Conservation (phyloP, 2,113 vertebrate genomes). For the Hippocampus zosterae region DNA sequence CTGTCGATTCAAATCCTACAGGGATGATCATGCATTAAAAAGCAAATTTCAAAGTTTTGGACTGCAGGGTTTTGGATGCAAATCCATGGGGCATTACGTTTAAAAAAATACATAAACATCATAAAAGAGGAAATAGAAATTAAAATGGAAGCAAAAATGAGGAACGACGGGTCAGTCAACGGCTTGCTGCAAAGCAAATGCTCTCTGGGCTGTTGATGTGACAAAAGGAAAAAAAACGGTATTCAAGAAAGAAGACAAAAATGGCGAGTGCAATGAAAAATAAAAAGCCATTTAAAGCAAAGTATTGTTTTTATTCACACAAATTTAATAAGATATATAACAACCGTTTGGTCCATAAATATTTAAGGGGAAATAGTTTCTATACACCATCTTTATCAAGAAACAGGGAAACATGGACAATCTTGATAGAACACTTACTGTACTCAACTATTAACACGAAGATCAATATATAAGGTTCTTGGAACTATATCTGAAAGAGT, state of each 20-base stretch:
- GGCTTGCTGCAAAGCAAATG: conserved; percentile 61
- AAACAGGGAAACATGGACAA: conserved; percentile 99
- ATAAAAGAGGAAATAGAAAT: conserved; percentile 72
- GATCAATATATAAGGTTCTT: conserved; percentile 99
- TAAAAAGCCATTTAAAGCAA: conserved; percentile 98
- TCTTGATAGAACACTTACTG: conserved; percentile 99
- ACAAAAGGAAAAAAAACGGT: conserved; percentile 60
- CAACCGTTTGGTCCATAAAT: conserved; percentile 99
- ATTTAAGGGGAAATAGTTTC: conserved; percentile 99
- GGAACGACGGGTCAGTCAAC: conserved; percentile 51
- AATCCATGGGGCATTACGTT: conserved; percentile 96
- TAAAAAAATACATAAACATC: conserved; percentile 73
- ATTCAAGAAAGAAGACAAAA: conserved; percentile 64
- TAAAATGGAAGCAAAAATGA: conserved; percentile 71
- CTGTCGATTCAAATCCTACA: conserved; percentile 79
- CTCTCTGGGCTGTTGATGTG: conserved; percentile 62
- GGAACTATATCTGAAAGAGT: conserved; percentile 98
- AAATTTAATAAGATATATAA: conserved; percentile 99
- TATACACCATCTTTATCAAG: conserved; percentile 99
- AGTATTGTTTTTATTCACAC: conserved; percentile 97
- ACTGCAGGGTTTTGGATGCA: conserved; percentile 79
- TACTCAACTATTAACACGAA: conserved; percentile 99
- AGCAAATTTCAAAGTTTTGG: conserved; percentile 74
- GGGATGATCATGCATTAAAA: conserved; percentile 93
- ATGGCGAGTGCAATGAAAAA: conserved; percentile 83